Evolutionary conservation across 1,140 invertebrate genomes (phyloP).

Genomic region (Caenorhabditis tropicalis): DNA sequence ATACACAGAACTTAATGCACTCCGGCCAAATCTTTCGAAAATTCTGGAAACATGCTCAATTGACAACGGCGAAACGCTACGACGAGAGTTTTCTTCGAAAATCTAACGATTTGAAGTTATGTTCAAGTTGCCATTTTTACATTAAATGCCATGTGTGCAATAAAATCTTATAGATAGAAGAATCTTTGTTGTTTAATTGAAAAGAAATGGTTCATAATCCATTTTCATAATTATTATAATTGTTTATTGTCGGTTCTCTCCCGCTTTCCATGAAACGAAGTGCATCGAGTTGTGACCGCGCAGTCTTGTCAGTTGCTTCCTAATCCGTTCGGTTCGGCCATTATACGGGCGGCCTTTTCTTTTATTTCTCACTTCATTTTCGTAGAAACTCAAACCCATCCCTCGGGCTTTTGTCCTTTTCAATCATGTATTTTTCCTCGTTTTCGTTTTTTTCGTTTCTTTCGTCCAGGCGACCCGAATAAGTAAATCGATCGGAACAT

Average conservation of each 20-base stretch:
- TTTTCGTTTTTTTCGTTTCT: not conserved
- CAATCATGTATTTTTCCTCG: not conserved
- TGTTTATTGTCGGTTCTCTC: not conserved
- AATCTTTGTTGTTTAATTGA: not conserved
- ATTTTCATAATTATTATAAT: not conserved
- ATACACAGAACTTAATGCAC: constrained; percentile 25
- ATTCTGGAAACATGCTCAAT: constrained; percentile 44
- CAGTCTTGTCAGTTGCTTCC: constrained; percentile 2
- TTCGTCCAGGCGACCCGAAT: not conserved
- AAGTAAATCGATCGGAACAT: constrained; percentile 19
- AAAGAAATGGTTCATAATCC: constrained; percentile 2
- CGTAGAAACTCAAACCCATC: not conserved
- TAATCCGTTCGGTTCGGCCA: constrained; percentile 32
- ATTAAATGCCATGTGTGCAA: not conserved
- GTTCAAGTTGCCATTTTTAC: not conserved
- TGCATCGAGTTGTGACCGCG: constrained; percentile 20
- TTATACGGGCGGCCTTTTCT: constrained; percentile 16
- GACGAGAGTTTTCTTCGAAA: not conserved
- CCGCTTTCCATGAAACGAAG: not conserved
- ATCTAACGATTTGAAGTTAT: not conserved
- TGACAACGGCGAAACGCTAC: constrained; percentile 14
- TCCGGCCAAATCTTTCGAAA: constrained; percentile 22
- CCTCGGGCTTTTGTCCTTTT: not conserved
- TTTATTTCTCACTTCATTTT: not conserved
- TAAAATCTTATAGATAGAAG: not conserved